These are phyloP conservation scores for Bursaphelenchus okinawaensis DNA, from an alignment of 2,888 invertebrate genomes.

Conservation along the genomic window DNA sequence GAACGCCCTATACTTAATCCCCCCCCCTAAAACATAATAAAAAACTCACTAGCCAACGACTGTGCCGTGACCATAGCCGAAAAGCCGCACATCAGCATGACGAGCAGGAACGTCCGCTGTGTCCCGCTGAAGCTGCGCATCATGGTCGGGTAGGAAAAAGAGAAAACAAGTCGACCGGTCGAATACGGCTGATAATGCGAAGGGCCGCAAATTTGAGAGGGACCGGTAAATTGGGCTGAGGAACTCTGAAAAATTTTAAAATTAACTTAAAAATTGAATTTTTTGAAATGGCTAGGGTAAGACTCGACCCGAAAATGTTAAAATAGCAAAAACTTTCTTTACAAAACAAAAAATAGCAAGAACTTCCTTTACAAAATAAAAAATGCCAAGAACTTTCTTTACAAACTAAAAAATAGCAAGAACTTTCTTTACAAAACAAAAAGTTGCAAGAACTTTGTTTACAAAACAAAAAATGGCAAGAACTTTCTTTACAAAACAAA, in stretches of 20 bases:
- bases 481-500: too few species aligned
- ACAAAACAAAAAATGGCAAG: too few species aligned
- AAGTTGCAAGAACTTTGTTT: too few species aligned
- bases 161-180: neutral
- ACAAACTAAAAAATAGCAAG: too few species aligned
- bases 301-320: neutral
- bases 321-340: neutral
- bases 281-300: neutral
- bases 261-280: neutral
- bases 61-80: neutral
- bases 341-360: neutral
- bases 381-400: too few species aligned
- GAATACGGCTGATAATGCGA: too few species aligned
- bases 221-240: neutral
- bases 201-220: neutral
- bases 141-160: neutral
- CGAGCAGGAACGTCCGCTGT: neutral
- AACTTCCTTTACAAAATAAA: neutral
- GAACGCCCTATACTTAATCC: too few species aligned
- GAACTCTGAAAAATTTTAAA: neutral
- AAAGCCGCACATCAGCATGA: neutral
- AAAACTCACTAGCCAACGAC: slow-evolving; percentile 16
- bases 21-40: too few species aligned
- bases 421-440: too few species aligned
- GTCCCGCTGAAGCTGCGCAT: neutral